These are phyloP conservation scores for Pocillopora meandrina DNA, from an alignment of 92 coral and sea anemone genomes.

Conservation along the genomic window DNA sequence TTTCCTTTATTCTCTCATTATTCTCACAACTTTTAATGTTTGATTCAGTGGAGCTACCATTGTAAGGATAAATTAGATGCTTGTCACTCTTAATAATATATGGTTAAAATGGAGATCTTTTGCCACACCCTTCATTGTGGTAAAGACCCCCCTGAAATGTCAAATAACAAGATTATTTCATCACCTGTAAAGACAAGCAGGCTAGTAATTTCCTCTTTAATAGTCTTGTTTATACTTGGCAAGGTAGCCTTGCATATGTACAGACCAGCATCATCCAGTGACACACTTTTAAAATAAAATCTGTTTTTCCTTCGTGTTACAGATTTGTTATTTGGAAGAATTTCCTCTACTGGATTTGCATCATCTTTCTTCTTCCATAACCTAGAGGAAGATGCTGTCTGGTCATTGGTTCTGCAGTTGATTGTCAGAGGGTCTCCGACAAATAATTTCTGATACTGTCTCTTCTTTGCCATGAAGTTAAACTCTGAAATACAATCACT, in stretches of 20 bases:
- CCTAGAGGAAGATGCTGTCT: slow-evolving; percentile 39
- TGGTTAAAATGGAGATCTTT: too few species aligned
- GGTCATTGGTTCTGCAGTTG: slow-evolving; percentile 58
- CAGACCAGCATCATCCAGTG: slow-evolving; percentile 57
- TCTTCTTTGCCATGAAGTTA: slow-evolving; percentile 50
- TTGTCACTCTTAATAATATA: too few species aligned
- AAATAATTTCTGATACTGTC: slow-evolving; percentile 29
- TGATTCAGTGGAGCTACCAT: too few species aligned
- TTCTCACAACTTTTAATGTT: too few species aligned
- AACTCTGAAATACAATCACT: slow-evolving; percentile 44
- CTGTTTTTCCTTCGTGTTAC: slow-evolving; percentile 33
- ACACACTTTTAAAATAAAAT: slow-evolving; percentile 38
- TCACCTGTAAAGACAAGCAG: slow-evolving; percentile 66
- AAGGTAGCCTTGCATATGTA: slow-evolving; percentile 66
- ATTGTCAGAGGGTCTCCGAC: slow-evolving; percentile 50
- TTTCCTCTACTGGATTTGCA: slow-evolving; percentile 7
- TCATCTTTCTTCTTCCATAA: slow-evolving; percentile 51
- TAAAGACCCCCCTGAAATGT: too few species aligned
- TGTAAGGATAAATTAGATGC: too few species aligned
- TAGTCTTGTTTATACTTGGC: slow-evolving; percentile 35
- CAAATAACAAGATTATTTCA: neutral
- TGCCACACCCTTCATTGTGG: too few species aligned
- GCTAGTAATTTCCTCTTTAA: slow-evolving; percentile 49
- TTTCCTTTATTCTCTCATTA: too few species aligned
- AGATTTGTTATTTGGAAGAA: slow-evolving; percentile 57